phyloP scores from a whole-genome alignment of 64 coral and sea anemone genomes.

The Pocillopora damicornis region DNA sequence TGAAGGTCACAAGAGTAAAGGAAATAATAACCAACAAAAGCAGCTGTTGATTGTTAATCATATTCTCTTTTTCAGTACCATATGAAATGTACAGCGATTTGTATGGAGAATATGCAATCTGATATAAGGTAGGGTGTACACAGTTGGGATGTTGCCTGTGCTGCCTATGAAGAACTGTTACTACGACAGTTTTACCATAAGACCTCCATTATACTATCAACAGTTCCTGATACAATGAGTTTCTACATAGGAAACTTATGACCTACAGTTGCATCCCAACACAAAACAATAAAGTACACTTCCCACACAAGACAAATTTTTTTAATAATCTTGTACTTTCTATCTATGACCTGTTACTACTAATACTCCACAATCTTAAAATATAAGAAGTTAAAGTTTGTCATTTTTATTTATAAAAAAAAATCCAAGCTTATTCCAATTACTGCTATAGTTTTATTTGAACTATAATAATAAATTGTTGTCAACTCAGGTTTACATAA shows the following conservation, averaged over 20 bases:
- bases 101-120: too few species aligned
- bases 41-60: too few species aligned
- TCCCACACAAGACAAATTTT: background rate
- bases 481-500: background rate
- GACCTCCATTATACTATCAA: background rate
- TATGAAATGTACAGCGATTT: too few species aligned
- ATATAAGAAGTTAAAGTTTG: slow-evolving; percentile 3
- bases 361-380: slow-evolving; percentile 13
- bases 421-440: background rate
- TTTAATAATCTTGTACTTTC: background rate
- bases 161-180: too few species aligned
- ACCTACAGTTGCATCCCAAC: background rate
- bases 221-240: background rate
- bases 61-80: too few species aligned
- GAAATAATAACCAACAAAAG: too few species aligned
- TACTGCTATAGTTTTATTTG: background rate
- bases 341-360: background rate
- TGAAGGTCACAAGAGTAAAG: too few species aligned
- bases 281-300: background rate
- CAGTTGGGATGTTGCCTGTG: too few species aligned
- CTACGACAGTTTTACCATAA: background rate
- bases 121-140: too few species aligned
- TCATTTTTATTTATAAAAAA: background rate
- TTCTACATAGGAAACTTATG: background rate
- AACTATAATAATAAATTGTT: background rate